Conservation (phyloP, 37 sponge, comb jelly and placozoan species). For the Beroe forskalii region DNA sequence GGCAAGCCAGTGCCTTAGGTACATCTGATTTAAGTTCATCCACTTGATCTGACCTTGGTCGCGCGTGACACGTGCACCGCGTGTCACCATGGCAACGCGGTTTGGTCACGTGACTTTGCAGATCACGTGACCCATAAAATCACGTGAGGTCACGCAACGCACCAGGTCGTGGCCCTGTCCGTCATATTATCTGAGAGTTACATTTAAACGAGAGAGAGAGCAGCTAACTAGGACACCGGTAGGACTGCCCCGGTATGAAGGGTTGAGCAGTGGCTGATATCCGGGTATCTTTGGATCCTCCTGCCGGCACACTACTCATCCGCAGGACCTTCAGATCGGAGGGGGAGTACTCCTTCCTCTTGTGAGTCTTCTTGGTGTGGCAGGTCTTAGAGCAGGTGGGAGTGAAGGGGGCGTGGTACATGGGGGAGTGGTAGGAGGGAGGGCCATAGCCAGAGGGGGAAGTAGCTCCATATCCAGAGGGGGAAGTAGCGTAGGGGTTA, state of each 20-base stretch:
- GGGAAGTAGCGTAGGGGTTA: not conserved
- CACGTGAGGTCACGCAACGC: too few relatives aligned
- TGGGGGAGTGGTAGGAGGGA: not conserved
- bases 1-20: conserved; percentile 35
- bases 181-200: too few relatives aligned
- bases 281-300: not conserved
- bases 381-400: not conserved
- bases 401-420: not conserved
- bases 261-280: conserved; percentile 27
- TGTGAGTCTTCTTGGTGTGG: not conserved
- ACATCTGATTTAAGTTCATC: not conserved
- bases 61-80: not conserved
- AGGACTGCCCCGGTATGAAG: conserved; percentile 48
- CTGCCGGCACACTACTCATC: not conserved
- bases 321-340: not conserved
- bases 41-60: not conserved
- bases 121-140: not conserved
- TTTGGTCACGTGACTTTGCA: not conserved
- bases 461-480: not conserved
- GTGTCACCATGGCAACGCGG: not conserved
- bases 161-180: too few relatives aligned
- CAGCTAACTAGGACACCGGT: conserved; percentile 52
- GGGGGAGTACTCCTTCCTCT: not conserved
- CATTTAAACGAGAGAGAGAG: too few relatives aligned
- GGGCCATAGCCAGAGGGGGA: not conserved